Evolutionary conservation across 2,113 vertebrate genomes (phyloP), one percentile per base, ranked within the genome.

Genomic region (Azemiops feae): DNA sequence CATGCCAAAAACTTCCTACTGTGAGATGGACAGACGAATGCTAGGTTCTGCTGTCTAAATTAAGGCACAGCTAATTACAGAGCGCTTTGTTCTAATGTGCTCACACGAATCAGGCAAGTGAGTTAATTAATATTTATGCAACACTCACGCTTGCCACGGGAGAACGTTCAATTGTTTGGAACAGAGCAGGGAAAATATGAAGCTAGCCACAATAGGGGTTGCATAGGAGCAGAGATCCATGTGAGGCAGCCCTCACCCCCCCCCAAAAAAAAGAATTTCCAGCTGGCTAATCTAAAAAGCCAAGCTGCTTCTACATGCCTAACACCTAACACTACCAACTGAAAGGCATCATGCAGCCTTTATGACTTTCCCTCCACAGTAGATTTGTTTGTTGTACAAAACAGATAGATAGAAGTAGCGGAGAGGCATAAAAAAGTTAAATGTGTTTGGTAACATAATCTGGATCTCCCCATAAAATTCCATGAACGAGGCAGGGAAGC

Each of bases 51-150:
- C 1, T 0, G 55, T 89, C 88, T 96, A 96, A 94, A 96, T 94
- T 74, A 92, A 96, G 85, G 25, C 69, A 30, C 16, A 89, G 93
- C 74, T 93, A 96, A 96, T 94, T 95, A 93, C 87, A 95, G 85
- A 90, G 89, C 52, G 54, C 69, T 86, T 93, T 87, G 93, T 85
- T 92, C 30, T 94, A 74, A 74, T 1, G 54, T 3, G 55, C 88
- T 92, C 92, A 85, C 52, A 57, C 85, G 93, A 95, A 93, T 95
- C 94, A 93, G 88, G 91, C 88, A 89, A 50, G 89, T 39, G 87
- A 93, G 91, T 58, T 95, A 95, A 96, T 91, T 91, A 89, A 10
- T 95, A 91, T 92, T 95, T 96, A 95, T 89, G 93, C 85, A 23
- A 45, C 43, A 6, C n/a, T 4, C n/a, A 88, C 0, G 0, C 69